Percentiles rank a stretch among this genome's conserved stretches.
These are phyloP conservation scores for Alectoris magna DNA, from an alignment of 2,797 vertebrate species.

Conservation along the genomic window DNA sequence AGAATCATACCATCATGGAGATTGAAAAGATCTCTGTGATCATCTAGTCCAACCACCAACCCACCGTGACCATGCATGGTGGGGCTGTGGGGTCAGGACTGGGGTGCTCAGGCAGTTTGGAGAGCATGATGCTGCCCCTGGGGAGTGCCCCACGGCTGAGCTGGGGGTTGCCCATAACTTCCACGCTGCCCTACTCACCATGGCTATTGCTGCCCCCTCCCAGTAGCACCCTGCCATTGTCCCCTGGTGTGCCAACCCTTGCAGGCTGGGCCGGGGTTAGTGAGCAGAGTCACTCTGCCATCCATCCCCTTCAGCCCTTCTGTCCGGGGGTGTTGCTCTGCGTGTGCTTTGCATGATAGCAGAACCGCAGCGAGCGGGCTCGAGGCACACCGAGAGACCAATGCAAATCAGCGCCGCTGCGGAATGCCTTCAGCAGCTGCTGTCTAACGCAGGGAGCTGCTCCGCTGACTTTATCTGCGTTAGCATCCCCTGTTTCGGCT, in stretches of 20 bases:
- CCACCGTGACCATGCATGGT: too few species aligned
- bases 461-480: constrained; percentile 7
- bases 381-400: neutral
- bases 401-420: neutral
- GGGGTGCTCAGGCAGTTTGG: too few species aligned
- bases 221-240: neutral
- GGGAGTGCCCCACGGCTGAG: too few species aligned
- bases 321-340: neutral
- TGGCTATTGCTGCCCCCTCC: neutral
- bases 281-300: fast-evolving
- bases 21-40: too few species aligned
- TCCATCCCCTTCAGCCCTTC: neutral
- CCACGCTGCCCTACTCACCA: neutral
- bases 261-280: neutral
- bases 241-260: neutral
- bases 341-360: neutral
- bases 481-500: neutral
- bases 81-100: too few species aligned
- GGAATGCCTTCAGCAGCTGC: constrained; percentile 4
- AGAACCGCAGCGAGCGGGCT: neutral
- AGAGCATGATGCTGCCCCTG: too few species aligned
- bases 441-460: constrained; percentile 11
- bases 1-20: neutral
- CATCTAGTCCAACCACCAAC: too few species aligned
- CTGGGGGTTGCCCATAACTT: too few species aligned